Conservation (phyloP, 2,113 vertebrate species). For the Phyllostomus discolor region DNA sequence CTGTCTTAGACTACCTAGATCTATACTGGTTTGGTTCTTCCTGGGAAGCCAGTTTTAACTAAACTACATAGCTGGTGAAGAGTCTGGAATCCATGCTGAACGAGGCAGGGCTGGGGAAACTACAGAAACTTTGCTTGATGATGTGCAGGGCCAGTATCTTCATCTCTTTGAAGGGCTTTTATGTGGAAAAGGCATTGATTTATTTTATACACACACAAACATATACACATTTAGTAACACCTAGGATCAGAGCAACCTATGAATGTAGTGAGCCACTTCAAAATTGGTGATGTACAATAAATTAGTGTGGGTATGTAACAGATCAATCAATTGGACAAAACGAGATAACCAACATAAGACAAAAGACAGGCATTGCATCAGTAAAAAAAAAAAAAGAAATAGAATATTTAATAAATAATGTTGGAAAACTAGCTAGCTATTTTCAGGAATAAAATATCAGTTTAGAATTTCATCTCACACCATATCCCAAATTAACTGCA, state of each 20-base stretch:
- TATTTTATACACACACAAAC: background rate
- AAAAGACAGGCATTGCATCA: background rate
- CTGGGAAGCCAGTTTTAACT: background rate
- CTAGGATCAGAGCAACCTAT: background rate
- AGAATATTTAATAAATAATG: background rate
- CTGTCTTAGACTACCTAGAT: background rate
- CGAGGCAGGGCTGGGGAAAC: background rate
- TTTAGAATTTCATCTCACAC: background rate
- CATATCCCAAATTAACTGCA: background rate
- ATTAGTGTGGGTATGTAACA: background rate
- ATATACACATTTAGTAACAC: background rate
- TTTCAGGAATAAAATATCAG: background rate
- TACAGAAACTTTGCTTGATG: background rate
- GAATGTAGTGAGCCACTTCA: background rate
- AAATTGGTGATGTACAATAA: background rate
- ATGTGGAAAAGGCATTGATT: background rate
- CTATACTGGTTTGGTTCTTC: background rate
- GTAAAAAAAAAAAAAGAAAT: background rate
- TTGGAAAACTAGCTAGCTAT: background rate
- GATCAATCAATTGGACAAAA: background rate
- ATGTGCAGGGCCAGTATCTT: background rate
- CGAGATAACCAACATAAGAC: background rate
- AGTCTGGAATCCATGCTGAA: background rate
- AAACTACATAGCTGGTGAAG: background rate
- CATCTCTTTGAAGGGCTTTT: background rate